These are phyloP conservation scores for Micropterix aruncella DNA, from an alignment of 2,888 invertebrate genomes.

Conservation along the genomic window DNA sequence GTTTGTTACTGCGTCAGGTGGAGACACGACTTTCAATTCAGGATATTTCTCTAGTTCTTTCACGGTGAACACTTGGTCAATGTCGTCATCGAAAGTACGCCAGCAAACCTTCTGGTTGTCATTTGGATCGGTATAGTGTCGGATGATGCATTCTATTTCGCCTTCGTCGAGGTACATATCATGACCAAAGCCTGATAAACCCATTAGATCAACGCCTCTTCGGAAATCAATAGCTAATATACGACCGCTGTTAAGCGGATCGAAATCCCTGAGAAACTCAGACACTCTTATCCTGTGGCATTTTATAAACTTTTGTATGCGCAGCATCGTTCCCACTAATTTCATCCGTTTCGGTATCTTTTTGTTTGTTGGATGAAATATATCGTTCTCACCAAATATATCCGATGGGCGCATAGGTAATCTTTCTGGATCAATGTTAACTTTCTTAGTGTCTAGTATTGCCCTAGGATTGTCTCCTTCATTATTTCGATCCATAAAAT, in stretches of 20 bases:
- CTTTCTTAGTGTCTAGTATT: too few species aligned
- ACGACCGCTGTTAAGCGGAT: slow-evolving; percentile 50
- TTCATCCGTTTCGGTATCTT: slow-evolving; percentile 32
- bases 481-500: too few species aligned
- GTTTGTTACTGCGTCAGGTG: slow-evolving; percentile 35
- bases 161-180: slow-evolving; percentile 41
- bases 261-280: slow-evolving; percentile 59
- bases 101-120: slow-evolving; percentile 55
- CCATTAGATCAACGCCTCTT: slow-evolving; percentile 51
- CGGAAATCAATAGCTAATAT: slow-evolving; percentile 57
- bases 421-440: too few species aligned
- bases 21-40: slow-evolving; percentile 34
- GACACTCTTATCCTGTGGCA: slow-evolving; percentile 48
- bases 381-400: slow-evolving; percentile 17
- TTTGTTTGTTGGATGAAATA: slow-evolving; percentile 50
- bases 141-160: slow-evolving; percentile 47
- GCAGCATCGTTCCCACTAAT: slow-evolving; percentile 40
- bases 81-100: slow-evolving; percentile 64
- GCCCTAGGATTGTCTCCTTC: too few species aligned
- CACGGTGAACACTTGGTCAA: slow-evolving; percentile 55
- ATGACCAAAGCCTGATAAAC: slow-evolving; percentile 45
- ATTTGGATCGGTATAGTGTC: slow-evolving; percentile 57
- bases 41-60: slow-evolving; percentile 59
- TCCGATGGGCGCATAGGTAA: too few species aligned
- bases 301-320: slow-evolving; percentile 52